Conservation (phyloP, 1,140 invertebrate species). For the Drosophila pandora region DNA sequence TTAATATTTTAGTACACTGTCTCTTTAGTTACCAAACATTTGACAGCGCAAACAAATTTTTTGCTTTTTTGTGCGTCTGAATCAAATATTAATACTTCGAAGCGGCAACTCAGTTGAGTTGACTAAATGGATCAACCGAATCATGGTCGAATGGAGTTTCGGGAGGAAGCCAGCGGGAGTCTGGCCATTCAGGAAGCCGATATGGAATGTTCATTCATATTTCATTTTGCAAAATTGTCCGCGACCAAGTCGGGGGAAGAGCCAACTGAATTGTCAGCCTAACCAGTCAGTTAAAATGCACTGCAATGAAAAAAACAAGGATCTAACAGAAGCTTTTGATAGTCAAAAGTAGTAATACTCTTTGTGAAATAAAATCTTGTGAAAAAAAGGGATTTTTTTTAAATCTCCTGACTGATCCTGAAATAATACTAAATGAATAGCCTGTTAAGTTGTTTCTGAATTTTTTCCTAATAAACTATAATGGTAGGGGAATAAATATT, state of each 20-base stretch:
- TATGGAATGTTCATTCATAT: constrained; percentile 81
- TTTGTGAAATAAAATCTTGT: neutral
- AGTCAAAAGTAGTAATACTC: neutral
- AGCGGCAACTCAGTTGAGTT: constrained; percentile 52
- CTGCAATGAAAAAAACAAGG: constrained; percentile 35
- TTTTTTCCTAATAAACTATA: neutral
- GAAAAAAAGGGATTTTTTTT: too few relatives aligned
- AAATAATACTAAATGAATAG: neutral
- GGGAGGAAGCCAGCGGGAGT: constrained; percentile 12
- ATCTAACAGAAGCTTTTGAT: neutral
- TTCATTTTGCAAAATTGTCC: constrained; percentile 73
- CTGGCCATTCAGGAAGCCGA: constrained; percentile 67
- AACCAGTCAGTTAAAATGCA: constrained; percentile 59
- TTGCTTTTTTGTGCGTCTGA: constrained; percentile 1
- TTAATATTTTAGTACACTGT: constrained; percentile 53
- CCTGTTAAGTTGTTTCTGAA: neutral
- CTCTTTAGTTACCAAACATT: constrained; percentile 5
- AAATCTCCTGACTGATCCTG: too few relatives aligned
- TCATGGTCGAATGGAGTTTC: neutral
- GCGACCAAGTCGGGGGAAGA: constrained; percentile 36
- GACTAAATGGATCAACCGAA: constrained; percentile 30
- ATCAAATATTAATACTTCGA: constrained; percentile 75
- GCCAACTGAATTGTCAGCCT: constrained; percentile 37
- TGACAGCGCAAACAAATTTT: constrained; percentile 11
- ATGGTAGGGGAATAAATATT: constrained; percentile 64